These are phyloP conservation scores for Sceloporus undulatus DNA, from an alignment of 2,113 vertebrate species.

Conservation along the genomic window DNA sequence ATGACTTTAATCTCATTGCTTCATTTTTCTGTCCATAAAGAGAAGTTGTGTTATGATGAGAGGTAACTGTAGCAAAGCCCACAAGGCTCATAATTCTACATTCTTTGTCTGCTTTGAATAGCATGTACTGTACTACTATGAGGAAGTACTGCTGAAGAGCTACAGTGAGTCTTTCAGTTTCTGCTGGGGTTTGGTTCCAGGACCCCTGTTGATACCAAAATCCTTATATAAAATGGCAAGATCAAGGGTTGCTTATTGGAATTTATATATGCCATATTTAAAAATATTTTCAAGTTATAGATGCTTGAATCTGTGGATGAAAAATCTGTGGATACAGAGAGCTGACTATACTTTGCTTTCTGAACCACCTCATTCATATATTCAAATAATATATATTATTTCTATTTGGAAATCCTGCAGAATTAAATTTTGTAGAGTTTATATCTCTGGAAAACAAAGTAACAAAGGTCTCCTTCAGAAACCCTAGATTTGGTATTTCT, in stretches of 20 bases:
- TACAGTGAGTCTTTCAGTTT: neutral
- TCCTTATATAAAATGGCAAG: no score
- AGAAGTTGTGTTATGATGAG: slow-evolving; percentile 3
- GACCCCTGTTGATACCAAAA: no score
- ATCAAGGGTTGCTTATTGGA: no score
- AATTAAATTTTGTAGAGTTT: slow-evolving; percentile 14
- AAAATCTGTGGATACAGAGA: no score
- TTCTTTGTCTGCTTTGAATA: slow-evolving; percentile 4
- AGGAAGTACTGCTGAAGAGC: neutral
- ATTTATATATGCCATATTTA: no score
- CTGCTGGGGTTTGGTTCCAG: no score
- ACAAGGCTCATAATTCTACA: neutral
- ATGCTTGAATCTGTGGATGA: no score
- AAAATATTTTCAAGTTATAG: no score
- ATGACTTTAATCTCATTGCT: slow-evolving; percentile 5
- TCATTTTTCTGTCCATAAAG: neutral
- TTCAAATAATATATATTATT: neutral
- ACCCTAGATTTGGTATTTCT: neutral
- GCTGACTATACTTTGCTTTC: neutral
- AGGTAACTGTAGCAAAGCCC: neutral
- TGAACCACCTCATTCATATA: neutral
- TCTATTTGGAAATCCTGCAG: slow-evolving; percentile 13
- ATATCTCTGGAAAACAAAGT: slow-evolving; percentile 7
- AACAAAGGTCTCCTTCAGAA: slow-evolving; percentile 7
- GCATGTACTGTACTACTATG: neutral